These are phyloP conservation scores for Mythimna albipuncta DNA, from an alignment of 2,888 invertebrate species.

Conservation along the genomic window DNA sequence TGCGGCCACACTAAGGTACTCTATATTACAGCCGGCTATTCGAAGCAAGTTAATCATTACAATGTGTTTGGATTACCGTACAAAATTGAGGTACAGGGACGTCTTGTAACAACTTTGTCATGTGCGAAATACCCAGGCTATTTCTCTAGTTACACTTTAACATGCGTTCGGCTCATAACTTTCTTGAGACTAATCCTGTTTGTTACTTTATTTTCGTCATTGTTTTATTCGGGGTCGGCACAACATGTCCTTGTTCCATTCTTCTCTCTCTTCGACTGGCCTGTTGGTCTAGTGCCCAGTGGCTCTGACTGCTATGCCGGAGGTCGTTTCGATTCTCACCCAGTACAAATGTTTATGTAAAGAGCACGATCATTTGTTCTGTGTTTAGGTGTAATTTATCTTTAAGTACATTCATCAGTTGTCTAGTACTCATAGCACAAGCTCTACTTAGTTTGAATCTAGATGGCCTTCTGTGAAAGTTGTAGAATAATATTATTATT, in stretches of 20 bases:
- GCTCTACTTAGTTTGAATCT: too few species aligned
- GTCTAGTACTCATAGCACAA: too few species aligned
- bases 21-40: slow-evolving; percentile 21
- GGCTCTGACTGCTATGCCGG: too few species aligned
- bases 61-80: slow-evolving; percentile 16
- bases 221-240: neutral
- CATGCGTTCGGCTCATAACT: neutral
- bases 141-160: slow-evolving; percentile 13
- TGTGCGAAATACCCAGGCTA: neutral
- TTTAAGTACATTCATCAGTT: too few species aligned
- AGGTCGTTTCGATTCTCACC: too few species aligned
- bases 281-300: too few species aligned
- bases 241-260: neutral
- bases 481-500: neutral
- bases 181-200: neutral
- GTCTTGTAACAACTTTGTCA: slow-evolving; percentile 6
- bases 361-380: too few species aligned
- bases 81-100: neutral
- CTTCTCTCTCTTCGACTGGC: neutral
- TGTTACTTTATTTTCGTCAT: neutral
- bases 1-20: slow-evolving; percentile 36
- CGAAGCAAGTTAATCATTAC: slow-evolving; percentile 29
- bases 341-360: too few species aligned
- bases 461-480: too few species aligned
- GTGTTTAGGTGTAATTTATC: too few species aligned